These are phyloP conservation scores for Hetaerina titia DNA, from an alignment of 2,888 invertebrate genomes.

Conservation along the genomic window DNA sequence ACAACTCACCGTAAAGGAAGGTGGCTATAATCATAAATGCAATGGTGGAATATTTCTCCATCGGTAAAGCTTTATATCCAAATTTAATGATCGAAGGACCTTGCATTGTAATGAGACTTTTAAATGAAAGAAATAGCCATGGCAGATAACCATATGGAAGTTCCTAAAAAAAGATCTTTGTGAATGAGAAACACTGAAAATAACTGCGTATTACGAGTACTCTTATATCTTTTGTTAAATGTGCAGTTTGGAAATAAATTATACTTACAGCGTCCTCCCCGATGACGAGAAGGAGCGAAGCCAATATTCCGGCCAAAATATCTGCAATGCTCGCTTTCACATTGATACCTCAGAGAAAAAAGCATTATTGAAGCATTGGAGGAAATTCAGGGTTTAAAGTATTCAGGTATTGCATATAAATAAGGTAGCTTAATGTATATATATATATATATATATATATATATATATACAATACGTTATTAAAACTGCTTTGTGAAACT, in stretches of 20 bases:
- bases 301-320: constrained; percentile 34
- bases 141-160: background rate
- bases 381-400: background rate
- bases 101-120: background rate
- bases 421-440: too few species aligned
- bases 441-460: too few species aligned
- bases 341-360: background rate
- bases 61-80: background rate
- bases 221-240: background rate
- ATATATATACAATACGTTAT: too few species aligned
- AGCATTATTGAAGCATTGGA: background rate
- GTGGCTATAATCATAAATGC: background rate
- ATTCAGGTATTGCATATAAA: background rate
- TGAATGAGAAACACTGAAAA: background rate
- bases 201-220: background rate
- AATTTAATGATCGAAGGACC: constrained; percentile 23
- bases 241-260: background rate
- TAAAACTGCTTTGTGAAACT: too few species aligned
- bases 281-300: constrained; percentile 23
- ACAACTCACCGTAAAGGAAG: background rate
- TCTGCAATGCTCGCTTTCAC: background rate
- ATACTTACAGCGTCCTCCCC: constrained; percentile 19
- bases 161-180: background rate
- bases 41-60: background rate
- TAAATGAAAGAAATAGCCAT: background rate